Evolutionary conservation across 2,888 invertebrate species (phyloP).

Genomic region (Nymphalis c-album): DNA sequence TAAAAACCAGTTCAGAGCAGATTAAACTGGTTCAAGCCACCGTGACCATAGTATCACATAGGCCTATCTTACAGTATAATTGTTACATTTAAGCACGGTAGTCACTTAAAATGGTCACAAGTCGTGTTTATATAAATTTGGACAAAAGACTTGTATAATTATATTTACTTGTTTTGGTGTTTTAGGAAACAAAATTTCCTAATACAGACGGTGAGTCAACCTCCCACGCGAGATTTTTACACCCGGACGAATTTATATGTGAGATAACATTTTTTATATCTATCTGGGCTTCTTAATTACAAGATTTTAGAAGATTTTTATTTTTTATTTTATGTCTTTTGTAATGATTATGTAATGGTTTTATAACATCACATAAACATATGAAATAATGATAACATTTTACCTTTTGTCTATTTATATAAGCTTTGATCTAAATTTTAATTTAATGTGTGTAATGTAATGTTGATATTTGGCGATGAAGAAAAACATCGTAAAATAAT

Average conservation of each 20-base stretch:
- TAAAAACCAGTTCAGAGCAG: neutral
- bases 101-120: constrained; percentile 50
- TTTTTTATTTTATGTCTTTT: too few relatives aligned
- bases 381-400: too few relatives aligned
- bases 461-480: too few relatives aligned
- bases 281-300: too few relatives aligned
- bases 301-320: too few relatives aligned
- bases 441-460: too few relatives aligned
- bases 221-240: constrained; percentile 48
- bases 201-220: constrained; percentile 46
- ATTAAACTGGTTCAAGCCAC: neutral
- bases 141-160: constrained; percentile 53
- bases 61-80: constrained; percentile 40
- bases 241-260: constrained; percentile 25
- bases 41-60: constrained; percentile 31
- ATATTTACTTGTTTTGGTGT: constrained; percentile 45
- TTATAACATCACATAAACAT: too few relatives aligned
- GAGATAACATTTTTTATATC: neutral
- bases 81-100: constrained; percentile 55
- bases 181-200: constrained; percentile 47
- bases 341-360: too few relatives aligned
- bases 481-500: too few relatives aligned
- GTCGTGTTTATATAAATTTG: constrained; percentile 57
- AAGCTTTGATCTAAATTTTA: too few relatives aligned
- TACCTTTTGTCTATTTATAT: too few relatives aligned